Evolutionary conservation across 2,113 vertebrate species (phyloP).

Genomic region (Bucco capensis): DNA sequence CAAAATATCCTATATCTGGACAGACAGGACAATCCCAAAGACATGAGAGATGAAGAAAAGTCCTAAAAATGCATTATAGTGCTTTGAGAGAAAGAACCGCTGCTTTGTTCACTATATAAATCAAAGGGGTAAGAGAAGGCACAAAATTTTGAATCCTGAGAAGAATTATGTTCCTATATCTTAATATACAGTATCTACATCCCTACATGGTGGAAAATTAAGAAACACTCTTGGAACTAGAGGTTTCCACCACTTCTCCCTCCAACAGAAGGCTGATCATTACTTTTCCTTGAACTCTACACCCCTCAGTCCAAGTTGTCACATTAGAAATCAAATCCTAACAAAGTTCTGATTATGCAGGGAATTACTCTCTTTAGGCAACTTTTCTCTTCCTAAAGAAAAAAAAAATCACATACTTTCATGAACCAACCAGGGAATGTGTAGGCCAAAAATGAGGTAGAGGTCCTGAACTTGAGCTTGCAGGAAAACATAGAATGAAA

Average conservation of each 20-base stretch:
- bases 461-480: background rate
- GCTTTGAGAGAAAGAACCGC: background rate
- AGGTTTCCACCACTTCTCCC: background rate
- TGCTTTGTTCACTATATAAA: background rate
- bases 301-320: accelerated
- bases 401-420: background rate
- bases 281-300: background rate
- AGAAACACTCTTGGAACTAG: background rate
- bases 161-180: background rate
- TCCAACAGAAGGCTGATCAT: background rate
- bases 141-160: background rate
- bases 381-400: background rate
- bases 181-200: background rate
- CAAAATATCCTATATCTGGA: background rate
- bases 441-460: background rate
- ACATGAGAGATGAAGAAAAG: background rate
- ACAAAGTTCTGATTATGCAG: background rate
- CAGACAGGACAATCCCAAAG: background rate
- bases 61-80: background rate
- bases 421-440: background rate
- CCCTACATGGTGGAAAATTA: background rate
- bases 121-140: background rate
- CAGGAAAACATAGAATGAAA: background rate
- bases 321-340: background rate
- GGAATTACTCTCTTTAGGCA: background rate